phyloP scores from a whole-genome alignment of 2,113 vertebrate species.

The Rhinopithecus roxellana region DNA sequence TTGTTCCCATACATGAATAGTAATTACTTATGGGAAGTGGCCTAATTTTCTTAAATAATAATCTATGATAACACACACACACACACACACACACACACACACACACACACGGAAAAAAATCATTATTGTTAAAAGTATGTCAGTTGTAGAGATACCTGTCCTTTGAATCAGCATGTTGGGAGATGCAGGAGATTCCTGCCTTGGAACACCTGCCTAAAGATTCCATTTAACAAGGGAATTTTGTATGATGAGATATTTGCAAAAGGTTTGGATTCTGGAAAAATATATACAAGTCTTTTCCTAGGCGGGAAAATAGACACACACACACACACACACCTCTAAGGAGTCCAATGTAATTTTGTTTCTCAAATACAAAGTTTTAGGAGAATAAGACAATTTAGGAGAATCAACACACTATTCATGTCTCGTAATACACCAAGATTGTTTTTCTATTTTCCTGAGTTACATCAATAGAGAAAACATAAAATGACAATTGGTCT shows the following conservation, averaged over 20 bases:
- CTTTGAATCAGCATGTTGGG: background rate
- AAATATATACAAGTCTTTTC: background rate
- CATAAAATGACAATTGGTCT: slow-evolving; percentile 49
- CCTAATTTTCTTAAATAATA: slow-evolving; percentile 51
- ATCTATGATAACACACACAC: background rate
- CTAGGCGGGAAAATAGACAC: background rate
- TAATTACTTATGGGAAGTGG: slow-evolving; percentile 24
- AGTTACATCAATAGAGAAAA: slow-evolving; percentile 25
- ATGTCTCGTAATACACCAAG: slow-evolving; percentile 7
- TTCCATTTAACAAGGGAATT: background rate
- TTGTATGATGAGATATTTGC: background rate
- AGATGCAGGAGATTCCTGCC: background rate
- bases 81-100: background rate
- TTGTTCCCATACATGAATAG: slow-evolving; percentile 6
- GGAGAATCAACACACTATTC: background rate
- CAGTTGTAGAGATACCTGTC: background rate
- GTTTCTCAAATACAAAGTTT: slow-evolving; percentile 31
- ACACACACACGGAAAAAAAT: background rate
- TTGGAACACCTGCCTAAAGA: background rate
- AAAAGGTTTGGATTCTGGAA: slow-evolving; percentile 25
- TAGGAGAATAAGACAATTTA: slow-evolving; percentile 29
- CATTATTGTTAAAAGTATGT: slow-evolving; percentile 1
- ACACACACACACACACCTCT: no score
- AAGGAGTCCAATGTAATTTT: background rate
- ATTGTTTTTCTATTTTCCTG: slow-evolving; percentile 13